Base-by-base conservation (phyloP, 2,113 vertebrate genomes). In the Chinchilla lanigera region DNA sequence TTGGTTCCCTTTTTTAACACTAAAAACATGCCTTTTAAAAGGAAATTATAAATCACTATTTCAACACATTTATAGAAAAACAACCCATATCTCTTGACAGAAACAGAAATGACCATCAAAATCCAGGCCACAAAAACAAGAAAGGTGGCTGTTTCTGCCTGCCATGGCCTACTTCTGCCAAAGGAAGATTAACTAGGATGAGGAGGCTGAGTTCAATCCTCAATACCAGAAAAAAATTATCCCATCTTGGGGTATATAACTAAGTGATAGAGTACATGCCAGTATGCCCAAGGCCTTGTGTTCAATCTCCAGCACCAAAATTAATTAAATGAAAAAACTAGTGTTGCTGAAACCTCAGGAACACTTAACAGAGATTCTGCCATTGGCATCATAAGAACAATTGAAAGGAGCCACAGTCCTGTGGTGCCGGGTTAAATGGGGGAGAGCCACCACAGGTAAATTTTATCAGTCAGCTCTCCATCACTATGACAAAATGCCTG, bases 51-150 rank as follows among this genome's bases (percentile, higher is more conserved):
- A 65, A 89, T 89, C 73, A 58, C 73, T 75, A 35, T 95, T 94
- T 84, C 84, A 93, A 71, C n/a, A n/a, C n/a, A n/a, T n/a, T n/a
- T n/a, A 75, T n/a, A 95, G 38, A 60, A 95, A 96, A 95, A 86
- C 38, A 83, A 50, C 12, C 78, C 52, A 84, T 75, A 96, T 84
- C 73, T 81, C 52, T 78, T 50, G 14, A 84, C 54, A 67, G 85
- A 71, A 65, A 82, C 86, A 28, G 77, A 65, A 81, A 7, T 63
- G 13, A 47, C 28, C 71, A 41, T 94, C 91, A 96, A 90, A 87
- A 65, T 63, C 67, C 86, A 96, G 12, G n/a, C 50, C 52, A 4
- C 22, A 35, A 71, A 63, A 78, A 41, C 50, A 38, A 78, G 44
- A n/a, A 11, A 82, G 85, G 83, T n/a, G 7, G 54, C 20, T 14